These are phyloP conservation scores for Coremacera marginata DNA, from an alignment of 2,888 invertebrate genomes.

Conservation along the genomic window DNA sequence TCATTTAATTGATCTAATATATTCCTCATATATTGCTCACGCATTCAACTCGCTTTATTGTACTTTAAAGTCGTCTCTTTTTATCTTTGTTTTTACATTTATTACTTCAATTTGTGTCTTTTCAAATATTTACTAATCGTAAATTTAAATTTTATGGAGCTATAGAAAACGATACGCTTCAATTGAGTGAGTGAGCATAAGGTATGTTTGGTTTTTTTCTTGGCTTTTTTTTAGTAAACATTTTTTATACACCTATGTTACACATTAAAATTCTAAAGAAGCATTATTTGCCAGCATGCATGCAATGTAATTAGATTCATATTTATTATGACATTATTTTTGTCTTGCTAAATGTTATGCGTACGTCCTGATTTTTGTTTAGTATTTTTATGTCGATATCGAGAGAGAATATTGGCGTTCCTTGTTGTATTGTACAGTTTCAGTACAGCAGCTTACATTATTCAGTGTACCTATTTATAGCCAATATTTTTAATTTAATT, in stretches of 20 bases:
- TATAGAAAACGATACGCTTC: constrained; percentile 47
- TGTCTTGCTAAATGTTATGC: not conserved
- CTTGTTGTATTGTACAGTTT: not conserved
- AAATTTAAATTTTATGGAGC: not conserved
- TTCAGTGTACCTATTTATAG: too few species aligned
- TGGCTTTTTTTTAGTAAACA: constrained; percentile 16
- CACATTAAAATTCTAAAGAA: not conserved
- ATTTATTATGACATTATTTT: not conserved
- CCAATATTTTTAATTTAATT: too few species aligned
- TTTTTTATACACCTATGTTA: constrained; percentile 17
- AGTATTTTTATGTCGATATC: too few species aligned
- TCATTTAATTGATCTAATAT: not conserved
- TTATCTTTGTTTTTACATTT: not conserved
- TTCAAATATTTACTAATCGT: not conserved
- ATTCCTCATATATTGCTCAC: not conserved
- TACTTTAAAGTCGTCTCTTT: not conserved
- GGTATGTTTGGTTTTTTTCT: constrained; percentile 61
- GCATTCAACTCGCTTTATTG: not conserved
- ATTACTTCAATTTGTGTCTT: not conserved
- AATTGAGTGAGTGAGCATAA: constrained; percentile 69
- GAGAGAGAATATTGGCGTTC: not conserved
- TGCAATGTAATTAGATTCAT: not conserved
- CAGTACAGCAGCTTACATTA: too few species aligned
- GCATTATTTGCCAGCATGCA: constrained; percentile 16
- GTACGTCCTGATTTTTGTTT: too few species aligned